Percentiles rank a stretch among this genome's conserved stretches.
Evolutionary conservation across 2,888 invertebrate species (phyloP).

Genomic region (Empis livida): DNA sequence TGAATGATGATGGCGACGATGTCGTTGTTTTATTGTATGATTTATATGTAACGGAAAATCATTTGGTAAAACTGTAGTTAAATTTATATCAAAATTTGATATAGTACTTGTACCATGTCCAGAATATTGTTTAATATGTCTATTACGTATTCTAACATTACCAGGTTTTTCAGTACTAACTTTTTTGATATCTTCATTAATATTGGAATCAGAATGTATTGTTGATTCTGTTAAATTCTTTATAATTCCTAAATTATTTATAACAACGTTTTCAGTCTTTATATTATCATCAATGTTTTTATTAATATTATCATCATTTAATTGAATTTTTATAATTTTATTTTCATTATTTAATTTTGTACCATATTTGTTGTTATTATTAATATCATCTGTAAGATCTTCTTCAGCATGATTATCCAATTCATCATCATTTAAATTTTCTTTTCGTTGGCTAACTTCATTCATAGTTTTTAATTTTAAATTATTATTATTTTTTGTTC

Average conservation of each 20-base stretch:
- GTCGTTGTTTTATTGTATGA: slow-evolving; percentile 4
- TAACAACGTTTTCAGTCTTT: not conserved
- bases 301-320: slow-evolving; percentile 1
- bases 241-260: too few species aligned
- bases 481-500: too few species aligned
- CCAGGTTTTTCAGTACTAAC: too few species aligned
- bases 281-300: slow-evolving; percentile 14
- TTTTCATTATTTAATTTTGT: too few species aligned
- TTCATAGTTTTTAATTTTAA: too few species aligned
- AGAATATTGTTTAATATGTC: too few species aligned
- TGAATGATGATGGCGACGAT: slow-evolving; percentile 1
- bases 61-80: not conserved
- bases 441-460: not conserved
- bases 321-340: not conserved
- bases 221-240: too few species aligned
- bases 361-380: too few species aligned
- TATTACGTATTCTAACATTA: too few species aligned
- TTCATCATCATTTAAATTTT: slow-evolving; percentile 18
- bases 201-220: too few species aligned
- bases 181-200: too few species aligned
- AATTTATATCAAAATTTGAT: not conserved
- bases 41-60: not conserved
- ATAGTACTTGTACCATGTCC: too few species aligned
- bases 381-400: slow-evolving; percentile 18
- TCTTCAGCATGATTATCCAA: slow-evolving; percentile 30